Evolutionary conservation across 2,797 vertebrate species (phyloP), one percentile per base, ranked within the genome.

Genomic region (Gallinago nigripennis): DNA sequence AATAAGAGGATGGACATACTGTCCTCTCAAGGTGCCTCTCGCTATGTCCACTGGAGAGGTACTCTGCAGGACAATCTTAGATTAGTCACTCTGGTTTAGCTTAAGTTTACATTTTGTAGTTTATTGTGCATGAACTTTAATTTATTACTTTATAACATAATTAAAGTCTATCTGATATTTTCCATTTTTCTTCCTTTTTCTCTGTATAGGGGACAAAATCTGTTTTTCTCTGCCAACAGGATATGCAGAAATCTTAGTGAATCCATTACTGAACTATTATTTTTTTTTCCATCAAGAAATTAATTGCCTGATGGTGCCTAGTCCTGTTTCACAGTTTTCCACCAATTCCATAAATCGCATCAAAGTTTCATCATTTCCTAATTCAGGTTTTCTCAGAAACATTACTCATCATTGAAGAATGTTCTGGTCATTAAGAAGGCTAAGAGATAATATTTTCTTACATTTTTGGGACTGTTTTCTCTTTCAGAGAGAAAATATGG

Each of bases 391-490:
- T 92, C 94, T 94, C 85, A 95, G 90, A 95, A 97, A 70, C 9
- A 63, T 94, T 91, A 93, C n/a, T 94, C 81, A 92, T 65, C 57
- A 43, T 11, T 91, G 70, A 75, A 94, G 54, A 95, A 94, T 82
- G 90, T 79, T 91, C 80, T 91, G 61, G 85, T 92, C 83, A 90
- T 95, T 95, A 82, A 82, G 63, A 75, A 86, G 66, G 87, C 82
- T 93, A 76, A 84, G 68, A 88, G 63, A 88, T 46, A 94, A 88
- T 93, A 86, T 95, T 97, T 95, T 96, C 81, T 93, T 88, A 86
- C 88, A 93, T 95, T 95, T 95, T 95, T 96, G 88, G 88, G 88
- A 75, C 30, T 88, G 31, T 90, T 95, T 95, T 95, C 51, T 84
- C 39, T 92, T 90, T 82, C 76, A 51, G 66, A 90, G n/a, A 82